A percentile compares a stretch with the other conserved stretches of the same genome.
Evolutionary conservation across 1,140 invertebrate species (phyloP).

Genomic region (Monochamus saltuarius): DNA sequence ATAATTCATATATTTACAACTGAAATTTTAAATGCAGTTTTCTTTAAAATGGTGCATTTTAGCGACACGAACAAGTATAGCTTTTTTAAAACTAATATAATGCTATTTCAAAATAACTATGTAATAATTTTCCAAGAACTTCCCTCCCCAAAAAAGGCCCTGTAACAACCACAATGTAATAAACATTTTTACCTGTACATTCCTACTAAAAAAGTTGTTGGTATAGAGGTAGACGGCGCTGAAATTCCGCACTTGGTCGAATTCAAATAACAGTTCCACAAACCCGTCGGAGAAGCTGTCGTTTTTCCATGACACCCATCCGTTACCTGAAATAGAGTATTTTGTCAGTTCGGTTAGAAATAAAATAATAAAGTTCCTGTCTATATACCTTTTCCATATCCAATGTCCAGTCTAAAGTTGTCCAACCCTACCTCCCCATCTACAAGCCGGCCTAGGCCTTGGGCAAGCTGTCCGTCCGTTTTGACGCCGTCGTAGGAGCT

Average conservation of each 20-base stretch:
- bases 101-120: no score
- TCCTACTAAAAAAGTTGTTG: slow-evolving; percentile 69
- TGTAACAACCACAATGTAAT: neutral
- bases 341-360: neutral
- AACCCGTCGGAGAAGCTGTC: slow-evolving; percentile 57
- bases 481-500: slow-evolving; percentile 70
- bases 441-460: slow-evolving; percentile 69
- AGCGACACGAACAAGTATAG: no score
- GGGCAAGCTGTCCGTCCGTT: slow-evolving; percentile 53
- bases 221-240: slow-evolving; percentile 66
- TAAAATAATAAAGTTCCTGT: neutral
- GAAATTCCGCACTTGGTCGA: slow-evolving; percentile 68
- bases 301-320: slow-evolving; percentile 80
- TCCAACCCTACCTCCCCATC: slow-evolving; percentile 70
- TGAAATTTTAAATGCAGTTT: no score
- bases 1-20: no score
- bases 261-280: slow-evolving; percentile 67
- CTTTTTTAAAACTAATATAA: no score
- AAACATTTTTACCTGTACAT: slow-evolving; percentile 61
- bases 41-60: no score
- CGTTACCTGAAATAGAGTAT: slow-evolving; percentile 60
- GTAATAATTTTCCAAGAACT: no score
- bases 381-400: slow-evolving; percentile 59
- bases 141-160: no score
- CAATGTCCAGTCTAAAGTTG: slow-evolving; percentile 67